Conservation (phyloP, 2,113 vertebrate genomes). For the Hucho hucho region DNA sequence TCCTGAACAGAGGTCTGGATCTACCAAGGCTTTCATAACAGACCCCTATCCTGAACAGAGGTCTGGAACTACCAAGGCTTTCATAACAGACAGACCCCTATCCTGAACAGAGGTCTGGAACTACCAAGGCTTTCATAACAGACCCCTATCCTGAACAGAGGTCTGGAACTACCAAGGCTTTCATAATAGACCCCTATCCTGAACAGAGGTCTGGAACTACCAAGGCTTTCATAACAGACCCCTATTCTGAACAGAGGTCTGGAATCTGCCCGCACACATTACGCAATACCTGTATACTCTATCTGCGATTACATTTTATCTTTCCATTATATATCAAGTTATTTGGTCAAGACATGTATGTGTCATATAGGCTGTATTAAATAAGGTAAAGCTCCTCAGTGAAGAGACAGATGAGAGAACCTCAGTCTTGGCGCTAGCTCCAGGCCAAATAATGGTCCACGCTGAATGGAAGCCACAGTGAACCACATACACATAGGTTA, state of each 20-base stretch:
- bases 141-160: neutral
- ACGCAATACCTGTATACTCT: conserved; percentile 42
- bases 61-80: too few species aligned
- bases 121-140: conserved; percentile 41
- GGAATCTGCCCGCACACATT: conserved; percentile 13
- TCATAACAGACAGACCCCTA: too few species aligned
- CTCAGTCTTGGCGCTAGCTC: neutral
- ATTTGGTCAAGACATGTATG: conserved; percentile 8
- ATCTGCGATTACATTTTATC: neutral
- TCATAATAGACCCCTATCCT: too few species aligned
- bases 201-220: too few species aligned
- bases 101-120: conserved; percentile 1
- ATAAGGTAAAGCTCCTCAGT: neutral
- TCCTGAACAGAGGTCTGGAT: too few species aligned
- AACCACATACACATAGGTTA: neutral
- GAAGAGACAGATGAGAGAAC: neutral
- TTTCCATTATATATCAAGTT: conserved; percentile 29
- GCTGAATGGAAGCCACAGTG: neutral
- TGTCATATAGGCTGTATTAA: neutral
- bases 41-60: neutral
- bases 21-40: too few species aligned
- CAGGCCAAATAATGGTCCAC: conserved; percentile 13
- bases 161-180: too few species aligned
- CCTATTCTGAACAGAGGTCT: neutral
- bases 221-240: too few species aligned